Evolutionary conservation across 2,888 invertebrate genomes (phyloP), one percentile per base, ranked within the genome.

Genomic region (Trissolcus japonicus): DNA sequence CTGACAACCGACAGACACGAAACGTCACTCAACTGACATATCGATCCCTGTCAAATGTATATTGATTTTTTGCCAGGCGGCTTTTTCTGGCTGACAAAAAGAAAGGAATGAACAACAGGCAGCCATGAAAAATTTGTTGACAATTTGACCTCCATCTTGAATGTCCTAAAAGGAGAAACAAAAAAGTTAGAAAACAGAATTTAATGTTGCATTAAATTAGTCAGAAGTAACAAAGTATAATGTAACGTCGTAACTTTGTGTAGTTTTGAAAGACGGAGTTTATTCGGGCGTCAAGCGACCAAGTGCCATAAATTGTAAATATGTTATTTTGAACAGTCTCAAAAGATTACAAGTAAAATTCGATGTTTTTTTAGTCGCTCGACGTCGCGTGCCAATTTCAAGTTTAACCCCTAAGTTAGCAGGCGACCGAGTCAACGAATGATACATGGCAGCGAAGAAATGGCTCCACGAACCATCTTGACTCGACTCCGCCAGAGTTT

Each of bases 41-140:
- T 76, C 68, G 72, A 72, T 67, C 57, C 62, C 73, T 77, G 72
- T 73, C 72, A 77, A 65, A 68, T 25, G 63, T 77, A 68, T 77
- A 43, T 54, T 66, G 57, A 51, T 35, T 41, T 56, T 51, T n/a
- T 66, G 65, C 50, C 65, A 66, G 21, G 51, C 51, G 19, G 17
- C 29, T 25, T 46, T 60, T 17, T 9, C n/a, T 16, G 6, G 7
- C 19, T 16, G 4, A 19, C 19, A 51, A 17, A 48, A 6, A 16
- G 16, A 48, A 48, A 51, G 19, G 51, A 51, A 51, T 4, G 43
- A 50, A 17, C 9, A 50, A 50, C 16, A 50, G 43, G 14, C 43
- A 46, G 46, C 46, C 29, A 19, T 56, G 51, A 7, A 19, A 51
- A 17, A 51, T 17, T 17, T 19, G 35, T 35, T 35, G 35, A 35